Base-by-base conservation (phyloP, 1,140 invertebrate species). In the Dryas iulia region DNA sequence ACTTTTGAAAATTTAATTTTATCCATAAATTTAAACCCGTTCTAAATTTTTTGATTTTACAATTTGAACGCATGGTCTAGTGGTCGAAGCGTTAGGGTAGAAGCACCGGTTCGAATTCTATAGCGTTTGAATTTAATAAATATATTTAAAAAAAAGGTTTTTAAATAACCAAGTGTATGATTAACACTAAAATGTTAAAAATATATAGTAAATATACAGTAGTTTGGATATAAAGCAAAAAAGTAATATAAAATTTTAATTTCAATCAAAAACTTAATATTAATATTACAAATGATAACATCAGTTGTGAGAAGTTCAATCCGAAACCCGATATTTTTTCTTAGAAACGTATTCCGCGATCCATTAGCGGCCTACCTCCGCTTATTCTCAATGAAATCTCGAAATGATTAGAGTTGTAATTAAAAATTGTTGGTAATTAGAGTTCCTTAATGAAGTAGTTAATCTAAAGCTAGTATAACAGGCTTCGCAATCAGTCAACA, bases 401-500 rank as follows among this genome's bases (percentile, higher is more conserved):
- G 35, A 39, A 47, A 47, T 47, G 14, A 47, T 47, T 47, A 21
- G n/a, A 47, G 14, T n/a, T n/a, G n/a, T 47, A 47, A 47, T 47
- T 47, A 47, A 47, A 47, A 47, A 47, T 47, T 47, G 39, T 21
- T 47, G 39, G 18, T 47, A 47, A 47, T 47, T 21, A 47, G 18
- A 28, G 26, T 6, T 28, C 26, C 26, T 28, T 28, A 28, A 47
- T 8, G 30, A 7, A 31, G 30, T 31, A 31, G 4, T 7, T 31
- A 31, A 31, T 31, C 30, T 31, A 31, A 6, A 47, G 39, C 14
- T 8, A 18, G 14, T 47, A 47, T 14, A 47, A 47, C 39, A 47
- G 39, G 39, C 39, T 47, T 47, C 8, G 39, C 47, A 47, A 62
- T 62, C 59, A 62, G 59, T 62, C 59, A 62, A 53, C 47, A 25